phyloP scores from a whole-genome alignment of 2,888 invertebrate genomes.

The Cosmia pyralina region DNA sequence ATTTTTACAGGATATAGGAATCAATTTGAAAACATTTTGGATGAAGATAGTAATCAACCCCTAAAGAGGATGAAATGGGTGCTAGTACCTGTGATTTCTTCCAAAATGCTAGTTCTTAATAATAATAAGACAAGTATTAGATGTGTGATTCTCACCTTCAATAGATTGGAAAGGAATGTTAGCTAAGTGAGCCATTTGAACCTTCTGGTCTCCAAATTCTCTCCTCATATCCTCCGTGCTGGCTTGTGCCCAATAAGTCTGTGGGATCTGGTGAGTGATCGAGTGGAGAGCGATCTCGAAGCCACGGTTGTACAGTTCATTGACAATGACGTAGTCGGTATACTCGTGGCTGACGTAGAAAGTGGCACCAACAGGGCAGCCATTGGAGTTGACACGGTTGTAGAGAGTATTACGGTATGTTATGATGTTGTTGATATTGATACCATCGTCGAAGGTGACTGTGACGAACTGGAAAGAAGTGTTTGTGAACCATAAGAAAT shows the following conservation, averaged over 20 bases:
- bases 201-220: slow-evolving; percentile 91
- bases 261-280: slow-evolving; percentile 89
- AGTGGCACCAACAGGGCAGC: slow-evolving; percentile 91
- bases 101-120: neutral
- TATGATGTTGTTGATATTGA: slow-evolving; percentile 88
- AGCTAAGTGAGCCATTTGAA: slow-evolving; percentile 87
- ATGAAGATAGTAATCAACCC: neutral
- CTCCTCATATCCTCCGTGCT: slow-evolving; percentile 88
- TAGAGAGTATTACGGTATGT: slow-evolving; percentile 89
- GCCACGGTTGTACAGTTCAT: slow-evolving; percentile 90
- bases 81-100: neutral
- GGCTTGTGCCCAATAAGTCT: slow-evolving; percentile 91
- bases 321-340: slow-evolving; percentile 91
- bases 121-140: neutral
- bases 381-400: slow-evolving; percentile 91
- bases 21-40: neutral
- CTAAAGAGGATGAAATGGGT: neutral
- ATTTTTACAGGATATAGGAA: neutral
- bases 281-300: slow-evolving; percentile 93
- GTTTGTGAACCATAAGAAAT: no score
- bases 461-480: slow-evolving; percentile 92
- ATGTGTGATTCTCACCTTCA: slow-evolving; percentile 72
- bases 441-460: slow-evolving; percentile 92
- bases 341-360: slow-evolving; percentile 94
- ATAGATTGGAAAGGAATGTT: slow-evolving; percentile 85